These are phyloP conservation scores for Gracilinanus agilis DNA, from an alignment of 2,113 vertebrate genomes.

Conservation along the genomic window DNA sequence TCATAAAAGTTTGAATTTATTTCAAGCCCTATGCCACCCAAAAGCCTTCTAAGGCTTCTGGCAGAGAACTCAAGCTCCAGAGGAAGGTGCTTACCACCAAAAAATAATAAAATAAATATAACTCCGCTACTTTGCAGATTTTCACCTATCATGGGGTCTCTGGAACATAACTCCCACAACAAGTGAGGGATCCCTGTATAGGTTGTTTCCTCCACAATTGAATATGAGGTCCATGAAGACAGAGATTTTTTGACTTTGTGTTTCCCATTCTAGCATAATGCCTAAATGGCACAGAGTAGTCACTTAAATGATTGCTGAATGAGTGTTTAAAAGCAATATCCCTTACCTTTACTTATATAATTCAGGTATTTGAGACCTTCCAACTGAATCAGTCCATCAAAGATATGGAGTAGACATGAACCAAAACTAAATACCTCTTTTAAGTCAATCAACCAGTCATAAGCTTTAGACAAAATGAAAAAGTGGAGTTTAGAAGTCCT, in stretches of 20 bases:
- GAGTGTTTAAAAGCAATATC: neutral
- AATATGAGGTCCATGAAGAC: neutral
- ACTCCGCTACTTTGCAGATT: too few species aligned
- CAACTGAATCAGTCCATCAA: neutral
- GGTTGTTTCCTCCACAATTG: neutral
- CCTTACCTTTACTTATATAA: neutral
- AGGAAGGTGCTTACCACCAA: too few species aligned
- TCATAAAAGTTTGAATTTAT: too few species aligned
- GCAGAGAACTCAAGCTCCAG: too few species aligned
- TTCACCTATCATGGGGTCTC: too few species aligned
- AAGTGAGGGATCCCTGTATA: neutral
- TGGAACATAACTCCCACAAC: too few species aligned
- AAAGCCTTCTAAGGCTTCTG: too few species aligned
- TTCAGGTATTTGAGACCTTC: neutral
- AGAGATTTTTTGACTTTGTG: neutral
- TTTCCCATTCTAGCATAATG: neutral
- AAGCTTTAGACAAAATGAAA: neutral
- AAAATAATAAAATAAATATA: too few species aligned
- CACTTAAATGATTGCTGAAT: neutral
- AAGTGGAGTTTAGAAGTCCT: neutral
- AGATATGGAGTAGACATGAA: neutral
- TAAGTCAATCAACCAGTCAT: neutral
- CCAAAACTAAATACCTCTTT: neutral
- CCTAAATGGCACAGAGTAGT: neutral
- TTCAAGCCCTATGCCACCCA: too few species aligned